Evolutionary conservation across 2,113 vertebrate genomes (phyloP).

Genomic region (Forbesichthys agassizii): DNA sequence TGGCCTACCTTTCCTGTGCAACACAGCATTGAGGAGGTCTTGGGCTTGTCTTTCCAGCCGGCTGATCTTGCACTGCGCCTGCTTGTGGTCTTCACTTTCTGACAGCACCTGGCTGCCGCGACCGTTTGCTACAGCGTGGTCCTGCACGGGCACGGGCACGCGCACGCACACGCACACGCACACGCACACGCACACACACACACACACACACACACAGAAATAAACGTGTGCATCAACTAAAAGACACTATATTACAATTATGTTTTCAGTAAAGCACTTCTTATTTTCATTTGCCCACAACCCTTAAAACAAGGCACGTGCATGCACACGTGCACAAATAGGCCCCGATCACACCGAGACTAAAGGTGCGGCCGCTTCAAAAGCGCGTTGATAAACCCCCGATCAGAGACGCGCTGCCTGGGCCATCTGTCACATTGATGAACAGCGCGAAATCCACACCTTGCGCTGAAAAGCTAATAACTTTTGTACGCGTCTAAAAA

Average conservation of each 20-base stretch:
- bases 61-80: slow-evolving; percentile 90
- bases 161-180: slow-evolving; percentile 8
- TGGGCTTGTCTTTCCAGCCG: slow-evolving; percentile 95
- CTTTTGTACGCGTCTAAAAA: too few species aligned
- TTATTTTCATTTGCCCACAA: too few species aligned
- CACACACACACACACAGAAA: too few species aligned
- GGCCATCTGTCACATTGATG: too few species aligned
- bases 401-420: too few species aligned
- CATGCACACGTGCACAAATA: too few species aligned
- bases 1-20: slow-evolving; percentile 91
- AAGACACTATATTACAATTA: neutral
- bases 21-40: slow-evolving; percentile 99
- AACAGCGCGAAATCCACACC: too few species aligned
- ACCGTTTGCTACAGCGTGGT: slow-evolving; percentile 84
- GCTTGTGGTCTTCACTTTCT: slow-evolving; percentile 86
- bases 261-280: neutral
- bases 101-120: slow-evolving; percentile 83
- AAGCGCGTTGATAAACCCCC: too few species aligned
- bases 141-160: slow-evolving; percentile 72
- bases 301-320: too few species aligned
- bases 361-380: too few species aligned
- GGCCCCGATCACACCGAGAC: too few species aligned
- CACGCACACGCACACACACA: neutral
- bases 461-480: too few species aligned
- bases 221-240: neutral